Conservation (phyloP, 1,140 invertebrate species). For the Cecropterus lyciades region DNA sequence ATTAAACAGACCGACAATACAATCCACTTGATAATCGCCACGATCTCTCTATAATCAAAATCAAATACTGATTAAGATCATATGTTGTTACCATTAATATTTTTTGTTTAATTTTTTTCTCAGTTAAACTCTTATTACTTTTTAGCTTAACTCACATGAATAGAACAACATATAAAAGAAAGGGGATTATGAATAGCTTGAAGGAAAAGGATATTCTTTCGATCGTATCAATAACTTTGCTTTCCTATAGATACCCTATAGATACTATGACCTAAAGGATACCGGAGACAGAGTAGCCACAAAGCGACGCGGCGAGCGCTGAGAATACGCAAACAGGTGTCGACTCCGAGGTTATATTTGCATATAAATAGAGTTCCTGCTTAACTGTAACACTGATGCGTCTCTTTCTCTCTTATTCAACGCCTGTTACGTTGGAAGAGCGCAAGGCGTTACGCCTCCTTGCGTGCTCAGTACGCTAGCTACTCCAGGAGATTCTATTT, state of each 20-base stretch:
- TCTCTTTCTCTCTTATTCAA: conserved; percentile 70
- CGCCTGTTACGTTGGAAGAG: conserved; percentile 58
- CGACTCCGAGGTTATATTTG: conserved; percentile 82
- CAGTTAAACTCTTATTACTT: too few relatives aligned
- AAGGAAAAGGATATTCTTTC: conserved; percentile 37
- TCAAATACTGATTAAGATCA: too few relatives aligned
- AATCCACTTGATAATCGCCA: neutral
- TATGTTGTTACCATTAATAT: neutral
- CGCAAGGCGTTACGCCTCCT: conserved; percentile 63
- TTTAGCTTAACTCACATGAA: too few relatives aligned
- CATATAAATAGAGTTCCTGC: conserved; percentile 84
- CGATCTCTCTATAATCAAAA: too few relatives aligned
- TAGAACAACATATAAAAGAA: too few relatives aligned
- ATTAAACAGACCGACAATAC: neutral
- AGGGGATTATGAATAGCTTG: conserved; percentile 1
- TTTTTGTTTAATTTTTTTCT: too few relatives aligned
- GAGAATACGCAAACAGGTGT: conserved; percentile 84
- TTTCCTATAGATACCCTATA: too few relatives aligned
- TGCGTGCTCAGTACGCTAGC: conserved; percentile 63
- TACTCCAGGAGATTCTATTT: conserved; percentile 79
- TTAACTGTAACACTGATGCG: conserved; percentile 79
- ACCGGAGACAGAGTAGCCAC: conserved; percentile 72
- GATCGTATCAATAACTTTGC: conserved; percentile 45
- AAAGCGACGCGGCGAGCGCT: conserved; percentile 65
- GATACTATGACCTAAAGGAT: conserved; percentile 73